A percentile compares a stretch with the other conserved stretches of the same genome.
These are phyloP conservation scores for Eudyptes chrysolophus DNA, from an alignment of 2,113 vertebrate species.

Conservation along the genomic window DNA sequence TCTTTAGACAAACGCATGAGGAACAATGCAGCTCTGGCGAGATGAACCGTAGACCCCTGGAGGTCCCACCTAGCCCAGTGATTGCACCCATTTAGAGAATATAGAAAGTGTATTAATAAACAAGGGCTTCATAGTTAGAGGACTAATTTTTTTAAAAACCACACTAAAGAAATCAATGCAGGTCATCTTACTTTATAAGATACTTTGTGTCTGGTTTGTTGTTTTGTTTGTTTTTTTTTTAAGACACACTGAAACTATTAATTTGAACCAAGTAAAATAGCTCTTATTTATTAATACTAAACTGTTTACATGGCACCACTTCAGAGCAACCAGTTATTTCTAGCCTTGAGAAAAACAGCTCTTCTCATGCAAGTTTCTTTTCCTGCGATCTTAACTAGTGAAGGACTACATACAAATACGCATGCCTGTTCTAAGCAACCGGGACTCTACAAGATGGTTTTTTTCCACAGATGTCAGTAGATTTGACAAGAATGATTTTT, in stretches of 20 bases:
- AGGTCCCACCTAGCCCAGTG: background rate
- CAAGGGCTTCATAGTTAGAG: background rate
- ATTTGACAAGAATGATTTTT: background rate
- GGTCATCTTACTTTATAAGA: background rate
- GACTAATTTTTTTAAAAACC: background rate
- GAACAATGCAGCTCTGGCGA: rapidly evolving
- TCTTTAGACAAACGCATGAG: background rate
- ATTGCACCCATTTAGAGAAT: background rate
- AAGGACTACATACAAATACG: background rate
- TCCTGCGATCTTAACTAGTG: background rate
- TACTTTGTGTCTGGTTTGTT: background rate
- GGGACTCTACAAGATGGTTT: background rate
- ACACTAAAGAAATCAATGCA: background rate
- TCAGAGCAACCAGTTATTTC: background rate
- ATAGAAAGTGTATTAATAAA: background rate
- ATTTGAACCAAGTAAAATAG: background rate
- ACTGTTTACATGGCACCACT: background rate
- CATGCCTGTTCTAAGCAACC: background rate
- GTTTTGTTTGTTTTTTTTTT: background rate
- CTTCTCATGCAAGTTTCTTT: background rate
- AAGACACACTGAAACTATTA: background rate
- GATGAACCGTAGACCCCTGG: background rate
- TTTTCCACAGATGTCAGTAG: background rate
- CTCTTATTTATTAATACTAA: background rate
- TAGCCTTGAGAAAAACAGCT: background rate